Conservation (phyloP, 2,797 vertebrate genomes). For the Bucorvus abyssinicus region DNA sequence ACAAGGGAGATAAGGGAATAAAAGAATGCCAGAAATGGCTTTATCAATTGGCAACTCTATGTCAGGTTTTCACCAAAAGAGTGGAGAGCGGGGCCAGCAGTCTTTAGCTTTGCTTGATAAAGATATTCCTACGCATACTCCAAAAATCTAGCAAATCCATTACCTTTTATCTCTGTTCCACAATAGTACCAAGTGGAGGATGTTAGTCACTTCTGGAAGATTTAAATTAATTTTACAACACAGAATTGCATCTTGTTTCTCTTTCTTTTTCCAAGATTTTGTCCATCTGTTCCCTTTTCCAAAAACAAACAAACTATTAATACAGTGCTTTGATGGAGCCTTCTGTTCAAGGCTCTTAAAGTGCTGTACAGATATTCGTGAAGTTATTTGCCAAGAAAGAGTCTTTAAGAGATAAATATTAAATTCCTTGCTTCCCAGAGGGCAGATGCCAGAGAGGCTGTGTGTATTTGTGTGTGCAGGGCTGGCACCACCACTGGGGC, state of each 20-base stretch:
- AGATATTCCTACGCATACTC: constrained; percentile 47
- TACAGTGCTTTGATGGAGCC: constrained; percentile 45
- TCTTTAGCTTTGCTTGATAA: constrained; percentile 60
- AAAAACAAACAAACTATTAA: constrained; percentile 63
- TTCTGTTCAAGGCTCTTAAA: constrained; percentile 49
- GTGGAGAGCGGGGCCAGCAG: not conserved
- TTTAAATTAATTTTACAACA: constrained; percentile 34
- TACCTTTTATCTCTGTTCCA: constrained; percentile 65
- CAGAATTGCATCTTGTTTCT: constrained; percentile 34
- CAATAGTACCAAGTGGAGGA: constrained; percentile 47
- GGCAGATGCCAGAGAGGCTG: not conserved
- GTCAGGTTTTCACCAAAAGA: constrained; percentile 64
- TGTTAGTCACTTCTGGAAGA: constrained; percentile 53
- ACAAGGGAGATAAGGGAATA: constrained; percentile 57
- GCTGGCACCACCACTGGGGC: not conserved
- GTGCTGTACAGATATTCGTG: constrained; percentile 4
- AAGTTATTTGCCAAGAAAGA: constrained; percentile 39
- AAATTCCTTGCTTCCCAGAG: constrained; percentile 16
- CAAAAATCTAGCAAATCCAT: constrained; percentile 33
- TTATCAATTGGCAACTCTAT: constrained; percentile 50
- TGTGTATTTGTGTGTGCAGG: not conserved
- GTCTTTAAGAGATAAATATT: constrained; percentile 28
- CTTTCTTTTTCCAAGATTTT: constrained; percentile 44
- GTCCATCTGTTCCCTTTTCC: constrained; percentile 13
- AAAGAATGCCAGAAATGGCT: constrained; percentile 52